Base-by-base conservation (phyloP, 2,888 invertebrate genomes). In the Diplazon laetatorius region DNA sequence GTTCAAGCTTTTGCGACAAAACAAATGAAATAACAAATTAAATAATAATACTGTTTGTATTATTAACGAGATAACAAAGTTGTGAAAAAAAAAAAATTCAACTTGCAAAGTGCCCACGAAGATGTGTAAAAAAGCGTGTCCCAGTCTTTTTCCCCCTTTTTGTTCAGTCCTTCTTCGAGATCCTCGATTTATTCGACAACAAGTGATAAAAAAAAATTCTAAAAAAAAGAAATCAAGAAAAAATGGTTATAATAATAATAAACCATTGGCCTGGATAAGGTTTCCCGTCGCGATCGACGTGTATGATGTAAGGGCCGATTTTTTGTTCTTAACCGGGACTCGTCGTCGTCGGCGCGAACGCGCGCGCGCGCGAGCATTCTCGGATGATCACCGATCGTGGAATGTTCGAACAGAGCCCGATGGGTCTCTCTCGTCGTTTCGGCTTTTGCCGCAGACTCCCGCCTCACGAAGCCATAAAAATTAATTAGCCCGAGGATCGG, bases 391-490 rank as follows among this genome's bases (percentile, higher is more conserved):
- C 62, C 63, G 59, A 35, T 63, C 57, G 70, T 82, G 81, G 84
- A 85, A 85, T 82, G 74, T 44, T 65, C 74, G 52, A 65, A 70
- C 16, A 46, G n/a, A n/a, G n/a, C n/a, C 16, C 50, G 55, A 25
- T 22, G 60, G n/a, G n/a, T n/a, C n/a, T n/a, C 37, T 22, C 60
- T 50, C 50, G 70, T 46, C 76, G 66, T 68, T 62, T 73, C 74
- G 78, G 63, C 59, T 42, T 44, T 44, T 42, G 22, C 62, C 46
- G 71, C 68, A 18, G 50, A 44, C 8, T 6, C 8, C 12, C 22
- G 52, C 42, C 59, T 57, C 65, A 60, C 73, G 68, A 80, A 84
- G 82, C 85, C 83, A 86, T 87, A 87, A 87, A 86, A 87, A 86
- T 87, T 87, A 87, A 87, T 87, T 86, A 87, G 86, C 82, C 80